Base-by-base conservation (phyloP, 35 echinoderm and acorn worm genomes). In the Stichopus chloronotus region DNA sequence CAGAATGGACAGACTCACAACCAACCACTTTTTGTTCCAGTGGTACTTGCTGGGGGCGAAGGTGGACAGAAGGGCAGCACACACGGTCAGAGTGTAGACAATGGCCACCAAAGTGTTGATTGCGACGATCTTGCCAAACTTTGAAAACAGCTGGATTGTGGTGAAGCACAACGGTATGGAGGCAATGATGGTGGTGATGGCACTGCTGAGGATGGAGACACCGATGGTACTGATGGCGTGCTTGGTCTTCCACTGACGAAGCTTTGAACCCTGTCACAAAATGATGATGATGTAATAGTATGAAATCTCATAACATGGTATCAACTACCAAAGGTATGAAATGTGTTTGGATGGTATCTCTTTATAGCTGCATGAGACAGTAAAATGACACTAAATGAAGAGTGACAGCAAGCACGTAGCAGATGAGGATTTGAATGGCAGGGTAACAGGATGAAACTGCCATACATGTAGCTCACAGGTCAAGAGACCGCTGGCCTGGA, bases 121-220 rank as follows among this genome's bases (percentile, higher is more conserved):
- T 9, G 97, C 97, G 5, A 98, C 97, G 65, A 98, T 98, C 72
- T 98, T 94, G 79, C 97, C 97, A 86, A 98, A 98, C 78, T 98
- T 98, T 8, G 97, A 95, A 22, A 98, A 98, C 59, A 95, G 90
- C 65, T 98, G 93, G 54, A 98, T 92, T 22, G 93, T 96, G 11
- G 97, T 95, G 83, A 94, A 96, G 59, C 94, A 98, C 23, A 98
- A 94, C 72, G 97, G 97, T 13, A 98, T 90, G 12, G 97, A 90
- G 12, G 97, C 97, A 25, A 96, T 98, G 56, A 98, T 91, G 86
- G 97, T 98, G 5, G 97, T 98, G 79, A 98, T 55, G 63, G 97
- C 97, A 56, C 97, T 98, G 86, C 94, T 95, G 21, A 98, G 81
- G 16, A 98, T 98, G 53, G 97, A 98, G 21, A 98, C 97, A 7